Evolutionary conservation across 2,888 invertebrate species (phyloP), one percentile per base, ranked within the genome.

Genomic region (Thereva unica): DNA sequence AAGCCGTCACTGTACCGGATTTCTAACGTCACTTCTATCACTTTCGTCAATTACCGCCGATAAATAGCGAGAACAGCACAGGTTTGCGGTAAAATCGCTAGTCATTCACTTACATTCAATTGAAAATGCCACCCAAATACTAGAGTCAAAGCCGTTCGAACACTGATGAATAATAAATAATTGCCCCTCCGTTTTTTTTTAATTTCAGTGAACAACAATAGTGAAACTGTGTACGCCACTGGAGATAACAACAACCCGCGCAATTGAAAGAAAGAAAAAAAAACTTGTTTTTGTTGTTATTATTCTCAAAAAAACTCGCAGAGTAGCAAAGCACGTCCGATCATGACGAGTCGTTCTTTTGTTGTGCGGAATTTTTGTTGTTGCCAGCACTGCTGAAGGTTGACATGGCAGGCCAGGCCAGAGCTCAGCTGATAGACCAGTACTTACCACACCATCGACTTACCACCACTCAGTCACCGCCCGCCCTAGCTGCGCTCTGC

Each of bases 321-420:
- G 47, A 12, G 38, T 37, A 59, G 45, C 49, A 12, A 66, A 70
- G 57, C 40, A 68, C 74, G 78, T 78, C 80, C 78, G 81, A 76
- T 77, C 78, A 74, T 78, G 75, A 77, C 77, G 76, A 80, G 78
- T 76, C 77, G 76, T 77, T 78, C 78, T 78, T 78, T 80, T 81
- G 79, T 80, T 80, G 75, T 80, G 80, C 74, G 47, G 44, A 41
- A 59, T 67, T 55, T 64, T 66, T 71, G 67, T 72, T 71, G 71
- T 71, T 71, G 70, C 57, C 67, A 67, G 55, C 64, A 66, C 47
- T 37, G 55, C 35, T 38, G 56, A 10, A 45, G 55, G 45, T 38
- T 57, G 56, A 40, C 50, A 54, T 5, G 50, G 23, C 45, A 47
- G 40, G 10, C 56, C 44, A 41, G 40, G 59, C 42, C 59, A 40